These are phyloP conservation scores for Callochromis pleurospilus DNA, from an alignment of 2,113 vertebrate genomes.

Conservation along the genomic window DNA sequence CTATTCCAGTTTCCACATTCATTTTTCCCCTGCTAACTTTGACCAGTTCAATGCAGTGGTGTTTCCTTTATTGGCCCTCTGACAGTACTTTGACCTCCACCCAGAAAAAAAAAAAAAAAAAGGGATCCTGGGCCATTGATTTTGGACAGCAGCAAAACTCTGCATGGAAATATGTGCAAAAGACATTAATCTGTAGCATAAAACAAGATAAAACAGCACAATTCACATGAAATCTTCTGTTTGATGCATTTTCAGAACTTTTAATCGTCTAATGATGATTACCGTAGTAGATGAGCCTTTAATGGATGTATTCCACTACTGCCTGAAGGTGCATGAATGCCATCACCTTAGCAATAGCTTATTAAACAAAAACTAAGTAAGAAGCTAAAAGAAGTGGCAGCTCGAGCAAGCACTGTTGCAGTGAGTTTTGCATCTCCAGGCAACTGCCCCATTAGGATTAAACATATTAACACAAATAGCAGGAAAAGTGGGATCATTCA, in stretches of 20 bases:
- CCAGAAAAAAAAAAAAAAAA: not conserved
- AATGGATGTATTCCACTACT: not conserved
- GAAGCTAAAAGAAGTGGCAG: not conserved
- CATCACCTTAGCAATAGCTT: not conserved
- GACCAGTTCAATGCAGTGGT: conserved; percentile 14
- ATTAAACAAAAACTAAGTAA: not conserved
- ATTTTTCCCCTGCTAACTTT: conserved; percentile 44
- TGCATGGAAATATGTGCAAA: conserved; percentile 2
- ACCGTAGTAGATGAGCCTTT: not conserved
- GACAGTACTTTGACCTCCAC: conserved; percentile 49
- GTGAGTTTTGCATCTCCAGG: conserved; percentile 37
- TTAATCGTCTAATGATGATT: not conserved
- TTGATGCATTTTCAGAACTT: not conserved
- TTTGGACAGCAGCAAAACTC: not conserved
- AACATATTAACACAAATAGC: conserved; percentile 46
- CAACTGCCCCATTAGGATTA: conserved; percentile 50
- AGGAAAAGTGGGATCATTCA: conserved; percentile 27
- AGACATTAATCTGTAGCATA: not conserved
- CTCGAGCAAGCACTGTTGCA: not conserved
- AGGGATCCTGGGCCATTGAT: not conserved
- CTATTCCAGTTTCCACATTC: conserved; percentile 62
- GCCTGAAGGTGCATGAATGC: not conserved
- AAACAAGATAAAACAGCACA: not conserved
- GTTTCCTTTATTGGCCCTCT: conserved; percentile 26
- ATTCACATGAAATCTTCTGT: not conserved